Evolutionary conservation across 1,140 invertebrate genomes (phyloP), one percentile per base, ranked within the genome.

Genomic region (Euura saliciscinereae): DNA sequence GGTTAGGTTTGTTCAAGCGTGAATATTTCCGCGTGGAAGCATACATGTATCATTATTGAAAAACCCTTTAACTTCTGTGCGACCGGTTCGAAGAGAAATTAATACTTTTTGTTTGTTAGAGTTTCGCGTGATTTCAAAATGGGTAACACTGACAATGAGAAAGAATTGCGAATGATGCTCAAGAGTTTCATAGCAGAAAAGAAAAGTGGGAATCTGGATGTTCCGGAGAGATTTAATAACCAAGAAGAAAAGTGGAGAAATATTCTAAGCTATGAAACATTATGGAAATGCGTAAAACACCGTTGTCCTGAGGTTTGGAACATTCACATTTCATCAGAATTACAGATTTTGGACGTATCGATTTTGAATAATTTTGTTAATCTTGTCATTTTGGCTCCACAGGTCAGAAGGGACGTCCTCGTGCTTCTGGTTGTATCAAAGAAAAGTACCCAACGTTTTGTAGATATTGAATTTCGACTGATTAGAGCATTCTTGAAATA

Each of bases 371-470:
- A 13, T 28, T 28, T 28, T 28, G 28, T 44, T 71, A 70, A 70
- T 68, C 45, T 70, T 11, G 71, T 59, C 43, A 59, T 28, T 74
- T 71, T 74, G 73, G 28, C 74, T 71, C 78, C 80, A 43, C 69
- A 91, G 88, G 81, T 90, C 64, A 79, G 82, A 75, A 67, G 85
- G 28, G 44, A 75, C 75, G 90, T 91, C 0, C 88, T 96, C 72
- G 89, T 90, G 3, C 84, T 96, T 6, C 79, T 97, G 10, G 91
- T 93, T 71, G 94, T 96, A 78, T 94, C 91, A 10, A 91, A 91
- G 66, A 94, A 93, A 81, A 92, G 90, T 11, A 94, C 95, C 11
- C 92, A 95, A 81, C 59, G 82, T 1, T 90, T 94, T 72, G 86
- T 85, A 2, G 11, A 77, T 3, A 83, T 82, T 68, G 95, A 97